Percentiles rank a stretch among this genome's conserved stretches.
Conservation (phyloP, 2,888 invertebrate genomes). For the Lasioglossum pauxillum region DNA sequence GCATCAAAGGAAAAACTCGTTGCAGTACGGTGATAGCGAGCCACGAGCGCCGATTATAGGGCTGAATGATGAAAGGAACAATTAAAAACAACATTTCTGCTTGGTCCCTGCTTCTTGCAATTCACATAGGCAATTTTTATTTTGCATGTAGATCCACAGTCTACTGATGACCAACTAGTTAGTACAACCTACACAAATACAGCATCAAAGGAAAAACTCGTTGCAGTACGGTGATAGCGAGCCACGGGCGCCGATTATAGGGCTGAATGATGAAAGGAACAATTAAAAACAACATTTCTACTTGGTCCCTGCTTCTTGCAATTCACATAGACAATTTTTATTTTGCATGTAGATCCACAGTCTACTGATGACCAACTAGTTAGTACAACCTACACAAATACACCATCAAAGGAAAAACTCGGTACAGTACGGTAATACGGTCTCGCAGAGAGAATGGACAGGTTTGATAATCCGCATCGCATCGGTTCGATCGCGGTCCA, state of each 20-base stretch:
- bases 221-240: background rate
- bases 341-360: too few relatives aligned
- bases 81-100: too few relatives aligned
- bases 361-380: too few relatives aligned
- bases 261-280: slow-evolving; percentile 28
- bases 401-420: background rate
- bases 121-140: too few relatives aligned
- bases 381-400: too few relatives aligned
- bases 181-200: too few relatives aligned
- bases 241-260: slow-evolving; percentile 41
- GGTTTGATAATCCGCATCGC: slow-evolving; percentile 13
- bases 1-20: background rate
- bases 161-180: too few relatives aligned
- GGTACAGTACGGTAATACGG: background rate
- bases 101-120: too few relatives aligned
- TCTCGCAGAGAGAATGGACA: background rate
- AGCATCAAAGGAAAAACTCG: background rate
- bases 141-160: too few relatives aligned
- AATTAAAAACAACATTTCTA: too few relatives aligned
- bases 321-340: too few relatives aligned
- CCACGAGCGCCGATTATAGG: slow-evolving; percentile 40
- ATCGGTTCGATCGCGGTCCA: slow-evolving; percentile 35
- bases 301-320: too few relatives aligned
- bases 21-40: background rate
- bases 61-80: slow-evolving; percentile 26